Evolutionary conservation across 1,140 invertebrate genomes (phyloP).

Genomic region (Periplaneta americana): DNA sequence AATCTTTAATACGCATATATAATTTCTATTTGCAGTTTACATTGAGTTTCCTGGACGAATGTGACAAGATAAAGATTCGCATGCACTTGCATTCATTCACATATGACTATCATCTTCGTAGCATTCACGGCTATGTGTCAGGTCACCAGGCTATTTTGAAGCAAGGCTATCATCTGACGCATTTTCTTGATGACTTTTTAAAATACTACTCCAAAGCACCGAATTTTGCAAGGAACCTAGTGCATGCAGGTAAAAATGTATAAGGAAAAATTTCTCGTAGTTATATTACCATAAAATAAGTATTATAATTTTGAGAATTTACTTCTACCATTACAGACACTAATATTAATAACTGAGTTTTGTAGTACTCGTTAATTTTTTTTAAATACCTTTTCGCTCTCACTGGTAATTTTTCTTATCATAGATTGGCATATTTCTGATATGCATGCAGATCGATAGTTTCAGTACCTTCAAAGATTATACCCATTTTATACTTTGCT

Average conservation of each 20-base stretch:
- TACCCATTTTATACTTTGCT: too few species aligned
- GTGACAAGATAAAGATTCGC: slow-evolving; percentile 65
- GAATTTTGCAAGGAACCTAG: slow-evolving; percentile 73
- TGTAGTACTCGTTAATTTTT: too few species aligned
- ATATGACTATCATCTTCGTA: slow-evolving; percentile 79
- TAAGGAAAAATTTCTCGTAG: slow-evolving; percentile 12
- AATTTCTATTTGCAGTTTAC: slow-evolving; percentile 51
- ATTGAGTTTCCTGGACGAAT: slow-evolving; percentile 67
- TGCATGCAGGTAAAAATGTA: slow-evolving; percentile 62
- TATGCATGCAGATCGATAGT: too few species aligned
- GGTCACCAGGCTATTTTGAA: slow-evolving; percentile 54
- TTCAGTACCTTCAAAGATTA: too few species aligned
- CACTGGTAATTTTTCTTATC: too few species aligned
- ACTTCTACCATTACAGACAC: too few species aligned
- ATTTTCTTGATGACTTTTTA: slow-evolving; percentile 76
- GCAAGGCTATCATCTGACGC: slow-evolving; percentile 66
- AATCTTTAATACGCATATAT: too few species aligned
- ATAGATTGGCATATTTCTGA: too few species aligned
- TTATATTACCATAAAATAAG: too few species aligned
- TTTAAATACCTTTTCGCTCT: too few species aligned
- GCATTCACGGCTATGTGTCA: slow-evolving; percentile 64
- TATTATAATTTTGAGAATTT: too few species aligned
- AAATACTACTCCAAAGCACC: slow-evolving; percentile 81
- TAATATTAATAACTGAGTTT: too few species aligned
- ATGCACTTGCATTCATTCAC: slow-evolving; percentile 86